These are phyloP conservation scores for Sternarchorhynchus goeldii DNA, from an alignment of 2,797 vertebrate genomes.

Conservation along the genomic window DNA sequence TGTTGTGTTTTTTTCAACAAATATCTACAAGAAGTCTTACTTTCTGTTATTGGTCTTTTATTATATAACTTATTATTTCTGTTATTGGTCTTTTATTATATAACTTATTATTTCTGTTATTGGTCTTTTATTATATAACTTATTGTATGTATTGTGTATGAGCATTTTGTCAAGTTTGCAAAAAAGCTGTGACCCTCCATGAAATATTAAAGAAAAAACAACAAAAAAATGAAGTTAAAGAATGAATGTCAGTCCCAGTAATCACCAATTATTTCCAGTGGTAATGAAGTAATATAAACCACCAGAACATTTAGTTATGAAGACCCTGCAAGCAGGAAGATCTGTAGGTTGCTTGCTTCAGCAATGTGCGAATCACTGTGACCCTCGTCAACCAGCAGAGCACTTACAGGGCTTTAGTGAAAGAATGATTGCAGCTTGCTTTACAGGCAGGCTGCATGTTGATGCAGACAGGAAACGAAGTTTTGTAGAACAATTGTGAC, in stretches of 20 bases:
- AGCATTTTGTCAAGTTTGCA: neutral
- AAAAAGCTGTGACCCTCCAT: neutral
- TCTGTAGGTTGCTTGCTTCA: slow-evolving; percentile 5
- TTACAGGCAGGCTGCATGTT: slow-evolving; percentile 4
- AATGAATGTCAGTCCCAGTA: neutral
- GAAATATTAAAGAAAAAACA: neutral
- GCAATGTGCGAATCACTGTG: slow-evolving; percentile 4
- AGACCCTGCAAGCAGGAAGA: slow-evolving; percentile 18
- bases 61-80: no score
- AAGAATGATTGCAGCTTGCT: slow-evolving; percentile 12
- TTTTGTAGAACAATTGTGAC: slow-evolving; percentile 36
- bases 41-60: no score
- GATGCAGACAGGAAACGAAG: slow-evolving; percentile 45
- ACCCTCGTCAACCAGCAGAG: slow-evolving; percentile 16
- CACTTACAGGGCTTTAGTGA: neutral
- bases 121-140: no score
- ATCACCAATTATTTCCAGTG: neutral
- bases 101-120: no score
- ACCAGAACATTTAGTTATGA: neutral
- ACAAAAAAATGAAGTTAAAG: neutral
- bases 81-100: no score
- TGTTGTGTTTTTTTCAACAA: no score
- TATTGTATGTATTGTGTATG: no score
- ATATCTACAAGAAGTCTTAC: no score
- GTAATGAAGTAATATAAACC: no score